Percentiles rank a stretch among this genome's conserved stretches.
phyloP scores from a whole-genome alignment of 1,140 invertebrate species.

The Aplysia californica region DNA sequence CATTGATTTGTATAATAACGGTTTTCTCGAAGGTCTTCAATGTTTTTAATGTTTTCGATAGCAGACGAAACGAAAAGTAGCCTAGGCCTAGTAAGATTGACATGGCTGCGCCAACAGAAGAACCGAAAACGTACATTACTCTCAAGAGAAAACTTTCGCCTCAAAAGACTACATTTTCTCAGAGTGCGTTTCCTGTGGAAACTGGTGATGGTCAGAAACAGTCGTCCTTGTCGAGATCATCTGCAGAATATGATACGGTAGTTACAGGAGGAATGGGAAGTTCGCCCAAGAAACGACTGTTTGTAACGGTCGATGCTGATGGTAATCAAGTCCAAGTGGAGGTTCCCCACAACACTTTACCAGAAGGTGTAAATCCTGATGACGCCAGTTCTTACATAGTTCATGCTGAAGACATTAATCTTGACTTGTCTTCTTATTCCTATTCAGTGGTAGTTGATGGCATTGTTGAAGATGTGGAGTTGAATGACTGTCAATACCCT shows the following conservation, averaged over 20 bases:
- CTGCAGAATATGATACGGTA: slow-evolving; percentile 10
- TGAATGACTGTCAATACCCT: slow-evolving; percentile 26
- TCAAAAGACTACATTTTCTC: slow-evolving; percentile 6
- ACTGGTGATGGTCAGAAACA: slow-evolving; percentile 6
- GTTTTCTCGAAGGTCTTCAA: neutral
- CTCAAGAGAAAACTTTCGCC: slow-evolving; percentile 21
- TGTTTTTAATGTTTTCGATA: neutral
- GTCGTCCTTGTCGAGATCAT: neutral
- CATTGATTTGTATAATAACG: too few relatives aligned
- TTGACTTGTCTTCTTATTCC: slow-evolving; percentile 25
- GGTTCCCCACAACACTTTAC: slow-evolving; percentile 14
- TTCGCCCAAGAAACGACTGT: slow-evolving; percentile 22
- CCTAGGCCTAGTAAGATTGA: neutral
- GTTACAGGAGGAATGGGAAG: too few relatives aligned
- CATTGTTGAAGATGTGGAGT: slow-evolving; percentile 28
- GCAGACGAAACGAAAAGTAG: neutral
- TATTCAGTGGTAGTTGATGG: slow-evolving; percentile 28
- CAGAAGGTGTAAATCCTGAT: slow-evolving; percentile 20
- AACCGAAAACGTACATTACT: slow-evolving; percentile 21
- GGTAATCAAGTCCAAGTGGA: slow-evolving; percentile 28
- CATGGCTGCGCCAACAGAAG: slow-evolving; percentile 11
- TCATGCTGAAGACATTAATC: slow-evolving; percentile 27
- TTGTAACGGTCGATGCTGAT: slow-evolving; percentile 23
- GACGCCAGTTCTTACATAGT: slow-evolving; percentile 26
- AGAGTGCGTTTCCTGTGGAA: slow-evolving; percentile 1